Base-by-base conservation (phyloP, 2,888 invertebrate genomes). In the Phyllotreta striolata region DNA sequence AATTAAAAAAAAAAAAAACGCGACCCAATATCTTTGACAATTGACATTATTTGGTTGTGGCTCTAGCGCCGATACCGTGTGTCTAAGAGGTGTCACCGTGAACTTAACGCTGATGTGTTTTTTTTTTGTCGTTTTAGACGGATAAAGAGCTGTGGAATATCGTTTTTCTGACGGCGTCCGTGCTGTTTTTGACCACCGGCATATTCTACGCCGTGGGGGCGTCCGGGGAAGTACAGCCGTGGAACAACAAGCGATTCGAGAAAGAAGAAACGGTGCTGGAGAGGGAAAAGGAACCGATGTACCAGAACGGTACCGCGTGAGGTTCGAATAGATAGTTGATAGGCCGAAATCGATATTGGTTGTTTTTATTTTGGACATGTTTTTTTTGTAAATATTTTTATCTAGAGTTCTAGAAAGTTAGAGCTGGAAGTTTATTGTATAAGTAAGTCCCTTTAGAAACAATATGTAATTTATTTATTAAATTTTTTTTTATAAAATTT, bases 211-310 rank as follows among this genome's bases (percentile, higher is more conserved):
- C 55, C 13, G n/a, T 66, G 2, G 63, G 57, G 38, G 73, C 68
- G 7, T 68, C 73, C 3, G 73, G 69, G 3, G 64, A 73, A n/a
- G 65, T 71, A 0, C 73, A 73, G 35, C 63, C 64, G 5, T 73
- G 73, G 73, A 71, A 73, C 43, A 63, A 70, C 44, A 60, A 60
- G 12, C 54, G 40, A 39, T 60, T 46, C 7, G 56, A 59, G 7
- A 46, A 62, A 52, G 39, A 34, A 49, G 64, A 63, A 8, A 38
- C 13, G 1, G 41, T 41, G n/a, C 38, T 40, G 39, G 66, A 66
- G 13, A 60, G 66, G 46, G 59, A 66, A n/a, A 63, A 68, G 44
- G 60, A 66, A 47, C 64, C 66, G 1, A 67, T 69, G 62, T 62
- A 58, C 41, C 51, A 57, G 14, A 61, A 63, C 14, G 65, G 61